A percentile compares a stretch with the other conserved stretches of the same genome.
These are phyloP conservation scores for Saccopteryx bilineata DNA, from an alignment of 2,113 vertebrate genomes.

Conservation along the genomic window DNA sequence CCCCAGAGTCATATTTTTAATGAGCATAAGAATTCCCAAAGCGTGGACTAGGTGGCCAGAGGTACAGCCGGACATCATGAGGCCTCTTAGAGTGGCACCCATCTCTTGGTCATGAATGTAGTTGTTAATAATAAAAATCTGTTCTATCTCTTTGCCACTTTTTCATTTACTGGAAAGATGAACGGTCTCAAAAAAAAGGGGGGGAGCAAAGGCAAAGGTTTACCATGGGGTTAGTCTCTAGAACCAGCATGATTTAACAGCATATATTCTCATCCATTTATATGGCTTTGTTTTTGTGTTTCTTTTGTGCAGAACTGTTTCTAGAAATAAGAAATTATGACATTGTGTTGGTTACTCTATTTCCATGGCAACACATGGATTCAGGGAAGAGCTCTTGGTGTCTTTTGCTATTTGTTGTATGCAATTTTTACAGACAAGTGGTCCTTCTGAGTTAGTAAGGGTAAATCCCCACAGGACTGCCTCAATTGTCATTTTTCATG, in stretches of 20 bases:
- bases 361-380: constrained; percentile 65
- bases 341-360: constrained; percentile 43
- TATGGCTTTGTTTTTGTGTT: background rate
- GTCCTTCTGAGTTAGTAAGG: background rate
- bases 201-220: background rate
- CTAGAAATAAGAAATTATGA: constrained; percentile 4
- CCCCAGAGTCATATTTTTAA: background rate
- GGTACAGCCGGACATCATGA: background rate
- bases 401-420: constrained; percentile 1
- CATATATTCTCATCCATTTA: background rate
- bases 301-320: constrained; percentile 26
- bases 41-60: background rate
- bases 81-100: background rate
- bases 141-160: background rate
- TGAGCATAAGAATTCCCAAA: background rate
- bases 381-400: background rate
- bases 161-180: constrained; percentile 40
- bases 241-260: constrained; percentile 5
- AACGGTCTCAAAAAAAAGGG: background rate
- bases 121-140: background rate
- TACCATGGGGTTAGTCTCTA: background rate
- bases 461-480: background rate
- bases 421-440: background rate
- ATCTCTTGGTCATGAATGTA: background rate
- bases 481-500: background rate